Conservation (phyloP, 2,113 vertebrate species). For the Prietella phreatophila region DNA sequence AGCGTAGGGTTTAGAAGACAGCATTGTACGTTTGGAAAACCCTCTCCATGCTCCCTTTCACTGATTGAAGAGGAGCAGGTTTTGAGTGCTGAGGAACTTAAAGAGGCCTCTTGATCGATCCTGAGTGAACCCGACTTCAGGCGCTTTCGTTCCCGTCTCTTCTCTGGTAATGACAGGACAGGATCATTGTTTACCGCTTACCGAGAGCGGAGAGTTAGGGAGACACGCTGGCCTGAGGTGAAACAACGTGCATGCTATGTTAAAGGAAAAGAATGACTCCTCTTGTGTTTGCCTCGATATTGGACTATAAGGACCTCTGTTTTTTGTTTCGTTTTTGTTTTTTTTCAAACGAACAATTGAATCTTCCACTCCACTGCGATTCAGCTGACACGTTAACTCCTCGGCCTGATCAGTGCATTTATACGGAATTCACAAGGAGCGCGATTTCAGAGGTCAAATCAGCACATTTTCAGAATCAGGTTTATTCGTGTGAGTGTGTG, state of each 20-base stretch:
- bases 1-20: neutral
- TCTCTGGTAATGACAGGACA: constrained; percentile 7
- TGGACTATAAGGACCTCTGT: neutral
- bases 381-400: neutral
- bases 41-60: neutral
- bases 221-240: neutral
- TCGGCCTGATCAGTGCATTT: constrained; percentile 1
- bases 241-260: constrained; percentile 6
- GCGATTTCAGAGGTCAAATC: constrained; percentile 20
- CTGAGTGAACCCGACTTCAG: constrained; percentile 15
- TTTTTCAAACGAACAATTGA: neutral
- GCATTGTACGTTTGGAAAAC: neutral
- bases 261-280: neutral
- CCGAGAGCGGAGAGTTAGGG: neutral
- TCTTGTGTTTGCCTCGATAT: neutral
- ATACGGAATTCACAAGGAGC: neutral
- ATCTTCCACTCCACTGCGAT: neutral
- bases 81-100: neutral
- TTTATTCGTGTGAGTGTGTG: neutral
- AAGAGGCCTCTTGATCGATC: constrained; percentile 18
- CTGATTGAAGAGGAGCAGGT: neutral
- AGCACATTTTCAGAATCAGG: constrained; percentile 14
- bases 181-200: constrained; percentile 11
- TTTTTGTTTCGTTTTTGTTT: neutral
- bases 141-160: constrained; percentile 16